These are phyloP conservation scores for Hesperia comma DNA, from an alignment of 2,888 invertebrate species.

Conservation along the genomic window DNA sequence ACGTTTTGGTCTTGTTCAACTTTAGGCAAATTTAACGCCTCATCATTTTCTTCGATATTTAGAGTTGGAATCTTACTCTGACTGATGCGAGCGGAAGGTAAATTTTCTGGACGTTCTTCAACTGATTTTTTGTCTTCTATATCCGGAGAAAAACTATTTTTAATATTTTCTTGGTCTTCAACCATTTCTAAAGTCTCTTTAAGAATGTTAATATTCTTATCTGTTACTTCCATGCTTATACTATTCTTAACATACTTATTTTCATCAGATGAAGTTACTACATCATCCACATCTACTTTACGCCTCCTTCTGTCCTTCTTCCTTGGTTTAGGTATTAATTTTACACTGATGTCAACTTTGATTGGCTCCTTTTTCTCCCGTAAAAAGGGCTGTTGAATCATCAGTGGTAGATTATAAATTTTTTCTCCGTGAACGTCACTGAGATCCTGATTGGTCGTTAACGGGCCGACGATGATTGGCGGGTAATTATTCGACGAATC, in stretches of 20 bases:
- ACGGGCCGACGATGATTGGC: constrained; percentile 77
- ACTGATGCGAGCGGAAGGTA: constrained; percentile 14
- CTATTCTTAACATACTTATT: constrained; percentile 69
- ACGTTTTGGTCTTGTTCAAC: constrained; percentile 14
- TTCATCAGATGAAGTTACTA: constrained; percentile 55
- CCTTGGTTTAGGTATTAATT: constrained; percentile 86
- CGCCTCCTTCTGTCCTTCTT: constrained; percentile 74
- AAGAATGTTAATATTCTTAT: constrained; percentile 65
- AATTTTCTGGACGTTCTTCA: constrained; percentile 25
- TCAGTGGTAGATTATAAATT: constrained; percentile 76
- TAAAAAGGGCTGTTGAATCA: constrained; percentile 85
- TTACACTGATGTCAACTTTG: constrained; percentile 91
- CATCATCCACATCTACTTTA: constrained; percentile 63
- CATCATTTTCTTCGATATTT: constrained; percentile 8
- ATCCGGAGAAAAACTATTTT: constrained; percentile 27
- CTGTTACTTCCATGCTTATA: constrained; percentile 76
- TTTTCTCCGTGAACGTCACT: constrained; percentile 69
- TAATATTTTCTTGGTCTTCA: constrained; percentile 45
- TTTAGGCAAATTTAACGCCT: constrained; percentile 1
- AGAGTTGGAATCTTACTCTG: neutral
- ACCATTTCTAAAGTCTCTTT: constrained; percentile 66
- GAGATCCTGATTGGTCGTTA: constrained; percentile 82
- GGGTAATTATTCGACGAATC: constrained; percentile 82
- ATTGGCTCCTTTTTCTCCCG: constrained; percentile 88
- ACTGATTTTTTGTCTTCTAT: constrained; percentile 38